Evolutionary conservation across 2,797 vertebrate genomes (phyloP).

Genomic region (Anguilla obscura): DNA sequence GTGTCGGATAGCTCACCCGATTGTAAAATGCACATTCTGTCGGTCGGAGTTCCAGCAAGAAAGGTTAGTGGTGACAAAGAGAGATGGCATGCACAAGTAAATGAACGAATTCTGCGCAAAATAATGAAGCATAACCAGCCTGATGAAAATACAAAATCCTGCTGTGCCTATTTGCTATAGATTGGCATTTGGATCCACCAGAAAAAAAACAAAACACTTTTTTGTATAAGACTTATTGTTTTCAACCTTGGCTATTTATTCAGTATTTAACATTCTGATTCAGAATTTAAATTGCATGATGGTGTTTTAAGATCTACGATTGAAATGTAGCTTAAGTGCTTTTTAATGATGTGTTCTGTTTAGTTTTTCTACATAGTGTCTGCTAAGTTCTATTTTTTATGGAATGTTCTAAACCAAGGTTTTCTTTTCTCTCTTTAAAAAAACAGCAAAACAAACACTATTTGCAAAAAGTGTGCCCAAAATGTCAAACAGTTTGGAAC

Average conservation of each 20-base stretch:
- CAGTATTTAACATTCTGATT: background rate
- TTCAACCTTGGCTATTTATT: background rate
- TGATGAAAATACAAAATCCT: background rate
- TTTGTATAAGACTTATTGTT: background rate
- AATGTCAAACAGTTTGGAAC: conserved; percentile 99
- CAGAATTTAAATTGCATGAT: background rate
- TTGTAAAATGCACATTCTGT: conserved; percentile 97
- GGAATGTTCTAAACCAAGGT: background rate
- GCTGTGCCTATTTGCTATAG: background rate
- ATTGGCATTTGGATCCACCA: background rate
- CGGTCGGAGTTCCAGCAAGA: conserved; percentile 98
- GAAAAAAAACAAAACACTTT: background rate
- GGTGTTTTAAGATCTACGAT: background rate
- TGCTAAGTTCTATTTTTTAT: background rate
- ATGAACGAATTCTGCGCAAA: background rate
- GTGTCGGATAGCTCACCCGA: conserved; percentile 96
- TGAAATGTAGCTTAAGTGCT: background rate
- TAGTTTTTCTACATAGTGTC: background rate
- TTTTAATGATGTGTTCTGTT: background rate
- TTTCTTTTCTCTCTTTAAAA: conserved; percentile 38
- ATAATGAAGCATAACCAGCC: background rate
- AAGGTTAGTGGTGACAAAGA: conserved; percentile 72
- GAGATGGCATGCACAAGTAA: background rate
- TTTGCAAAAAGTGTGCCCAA: conserved; percentile 99
- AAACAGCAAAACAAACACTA: conserved; percentile 96